Base-by-base conservation (phyloP, 2,888 invertebrate species). In the Sminthurinus aureus region DNA sequence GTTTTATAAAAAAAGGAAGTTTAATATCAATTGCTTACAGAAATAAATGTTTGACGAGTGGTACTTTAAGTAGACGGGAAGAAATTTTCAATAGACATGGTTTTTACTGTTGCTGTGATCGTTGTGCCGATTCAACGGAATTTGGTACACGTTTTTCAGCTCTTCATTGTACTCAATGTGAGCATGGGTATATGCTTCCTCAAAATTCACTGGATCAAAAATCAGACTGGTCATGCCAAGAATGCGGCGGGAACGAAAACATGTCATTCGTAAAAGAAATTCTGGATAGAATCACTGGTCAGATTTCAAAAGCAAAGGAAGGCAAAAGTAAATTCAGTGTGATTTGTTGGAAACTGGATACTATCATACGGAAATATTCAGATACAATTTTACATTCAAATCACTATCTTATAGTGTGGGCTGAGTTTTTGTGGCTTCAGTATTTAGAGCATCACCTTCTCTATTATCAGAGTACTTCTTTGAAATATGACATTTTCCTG, bases 371-470 rank as follows among this genome's bases (percentile, higher is more conserved):
- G 38, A 67, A 78, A 64, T 82, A 82, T 52, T 69, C 77, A 6
- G 69, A 22, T 24, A 66, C 38, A 26, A 26, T 82, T 22, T 52
- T 82, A 13, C 82, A 82, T 52, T 77, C 82, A 20, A 82, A 82
- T 71, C 58, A 82, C 69, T 82, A 82, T 66, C 77, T 82, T 2
- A 22, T 82, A 11, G 20, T 77, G 6, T 82, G 82, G 82, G 82
- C 82, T 2, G 74, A 82, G 52, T 82, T 82, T 66, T 20, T 82
- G 11, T 82, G 82, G 82, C 71, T 82, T 26, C 82, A 82, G 22
- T 82, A 76, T 20, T 24, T 82, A 18, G 82, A 82, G 24, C 67
- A 82, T 38, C 58, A 77, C 18, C 22, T 82, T 9, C 51, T 74
- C 24, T 15, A 50, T 3, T 26, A 58, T 18, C 77, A 78, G 26